A percentile compares a stretch with the other conserved stretches of the same genome.
Conservation (phyloP, 2,797 vertebrate species). For the Sardinella longiceps region DNA sequence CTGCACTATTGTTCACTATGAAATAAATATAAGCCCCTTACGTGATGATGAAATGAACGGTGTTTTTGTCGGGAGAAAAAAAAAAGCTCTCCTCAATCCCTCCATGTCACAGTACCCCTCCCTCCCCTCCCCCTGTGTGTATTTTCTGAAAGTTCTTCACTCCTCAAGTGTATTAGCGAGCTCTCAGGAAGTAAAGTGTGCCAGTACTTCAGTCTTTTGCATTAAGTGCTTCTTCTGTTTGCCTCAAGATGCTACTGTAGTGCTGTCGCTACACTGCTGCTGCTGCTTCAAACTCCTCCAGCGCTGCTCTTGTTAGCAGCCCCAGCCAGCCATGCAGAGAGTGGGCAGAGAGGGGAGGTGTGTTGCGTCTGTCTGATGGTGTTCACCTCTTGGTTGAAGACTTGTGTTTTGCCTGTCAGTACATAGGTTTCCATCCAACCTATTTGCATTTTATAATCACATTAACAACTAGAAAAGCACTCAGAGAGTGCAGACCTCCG, state of each 20-base stretch:
- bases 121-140: too few species aligned
- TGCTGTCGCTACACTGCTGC: background rate
- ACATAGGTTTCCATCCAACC: too few species aligned
- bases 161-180: background rate
- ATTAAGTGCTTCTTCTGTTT: background rate
- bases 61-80: too few species aligned
- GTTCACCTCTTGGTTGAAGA: background rate
- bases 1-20: too few species aligned
- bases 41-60: too few species aligned
- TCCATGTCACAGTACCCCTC: too few species aligned
- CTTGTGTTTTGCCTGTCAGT: too few species aligned
- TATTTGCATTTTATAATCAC: too few species aligned
- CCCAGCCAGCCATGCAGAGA: background rate
- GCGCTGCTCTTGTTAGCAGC: background rate
- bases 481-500: too few species aligned
- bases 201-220: background rate
- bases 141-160: background rate
- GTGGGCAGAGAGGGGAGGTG: background rate
- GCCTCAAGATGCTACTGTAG: background rate
- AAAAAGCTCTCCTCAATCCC: too few species aligned
- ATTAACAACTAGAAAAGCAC: background rate
- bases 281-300: background rate
- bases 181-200: background rate
- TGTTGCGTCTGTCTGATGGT: background rate
- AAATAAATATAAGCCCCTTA: too few species aligned